Conservation (phyloP, 2,797 vertebrate genomes). For the Pelobates cultripes region DNA sequence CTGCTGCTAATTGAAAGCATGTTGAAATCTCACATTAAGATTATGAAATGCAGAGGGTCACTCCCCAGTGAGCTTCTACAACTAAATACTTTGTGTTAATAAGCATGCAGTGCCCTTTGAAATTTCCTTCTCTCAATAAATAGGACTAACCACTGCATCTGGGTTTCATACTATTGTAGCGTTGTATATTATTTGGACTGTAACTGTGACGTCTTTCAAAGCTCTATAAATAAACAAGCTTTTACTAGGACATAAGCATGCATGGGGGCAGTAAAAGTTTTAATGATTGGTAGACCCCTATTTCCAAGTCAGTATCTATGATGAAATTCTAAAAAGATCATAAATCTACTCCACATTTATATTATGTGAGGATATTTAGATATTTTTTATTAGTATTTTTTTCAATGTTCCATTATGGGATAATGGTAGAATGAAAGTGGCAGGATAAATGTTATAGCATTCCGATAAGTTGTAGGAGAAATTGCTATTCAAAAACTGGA, state of each 20-base stretch:
- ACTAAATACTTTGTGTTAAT: not conserved
- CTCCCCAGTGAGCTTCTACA: not conserved
- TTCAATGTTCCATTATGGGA: too few relatives aligned
- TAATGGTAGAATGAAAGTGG: too few relatives aligned
- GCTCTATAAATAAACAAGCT: conserved; percentile 31
- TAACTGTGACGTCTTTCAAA: conserved; percentile 33
- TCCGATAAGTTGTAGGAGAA: too few relatives aligned
- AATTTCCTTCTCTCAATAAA: conserved; percentile 1
- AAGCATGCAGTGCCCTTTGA: not conserved
- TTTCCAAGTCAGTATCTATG: not conserved
- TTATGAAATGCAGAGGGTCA: not conserved
- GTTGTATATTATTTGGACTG: conserved; percentile 3
- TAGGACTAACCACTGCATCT: conserved; percentile 16
- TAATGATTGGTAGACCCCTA: not conserved
- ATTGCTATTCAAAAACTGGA: too few relatives aligned
- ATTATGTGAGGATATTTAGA: too few relatives aligned
- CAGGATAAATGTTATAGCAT: too few relatives aligned
- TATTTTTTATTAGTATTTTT: too few relatives aligned
- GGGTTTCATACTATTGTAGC: conserved; percentile 29
- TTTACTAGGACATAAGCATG: conserved; percentile 5
- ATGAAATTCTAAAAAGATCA: not conserved
- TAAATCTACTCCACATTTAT: too few relatives aligned
- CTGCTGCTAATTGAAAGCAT: not conserved
- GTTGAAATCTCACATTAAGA: not conserved
- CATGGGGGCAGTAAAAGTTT: conserved; percentile 6